Percentiles rank a stretch among this genome's conserved stretches.
phyloP scores from a whole-genome alignment of 1,140 invertebrate species.

The Penaeus chinensis region DNA sequence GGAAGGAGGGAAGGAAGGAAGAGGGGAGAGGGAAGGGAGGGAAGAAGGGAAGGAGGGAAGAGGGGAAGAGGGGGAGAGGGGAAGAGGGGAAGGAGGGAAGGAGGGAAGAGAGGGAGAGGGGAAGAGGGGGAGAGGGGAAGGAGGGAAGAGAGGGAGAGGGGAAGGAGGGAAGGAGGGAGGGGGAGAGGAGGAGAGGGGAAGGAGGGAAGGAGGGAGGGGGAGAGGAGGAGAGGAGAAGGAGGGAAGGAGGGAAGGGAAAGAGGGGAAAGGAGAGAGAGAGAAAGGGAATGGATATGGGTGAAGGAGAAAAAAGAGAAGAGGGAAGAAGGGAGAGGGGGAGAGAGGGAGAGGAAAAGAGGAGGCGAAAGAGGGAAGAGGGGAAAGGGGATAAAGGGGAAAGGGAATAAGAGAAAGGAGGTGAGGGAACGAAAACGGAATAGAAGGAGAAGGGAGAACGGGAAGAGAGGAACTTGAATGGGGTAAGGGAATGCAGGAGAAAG shows the following conservation, averaged over 20 bases:
- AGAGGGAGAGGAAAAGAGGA: slow-evolving; percentile 1
- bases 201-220: background rate
- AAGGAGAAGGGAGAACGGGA: background rate
- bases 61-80: background rate
- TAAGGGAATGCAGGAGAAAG: background rate
- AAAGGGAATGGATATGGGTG: background rate
- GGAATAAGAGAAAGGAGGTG: background rate
- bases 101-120: background rate
- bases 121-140: background rate
- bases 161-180: no score
- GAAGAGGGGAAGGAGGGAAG: background rate
- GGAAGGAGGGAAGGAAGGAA: background rate
- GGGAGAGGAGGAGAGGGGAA: background rate
- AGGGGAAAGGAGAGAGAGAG: background rate
- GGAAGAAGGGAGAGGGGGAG: background rate
- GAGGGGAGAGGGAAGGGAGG: no score
- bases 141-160: background rate
- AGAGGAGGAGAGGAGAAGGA: background rate
- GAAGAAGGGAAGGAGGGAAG: background rate
- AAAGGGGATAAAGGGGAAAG: background rate
- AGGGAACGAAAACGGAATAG: background rate
- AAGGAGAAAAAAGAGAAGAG: no score
- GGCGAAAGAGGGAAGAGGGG: no score
- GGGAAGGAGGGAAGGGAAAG: background rate
- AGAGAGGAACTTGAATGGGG: background rate